Base-by-base conservation (phyloP, 2,888 invertebrate species). In the Odontomyia ornata region DNA sequence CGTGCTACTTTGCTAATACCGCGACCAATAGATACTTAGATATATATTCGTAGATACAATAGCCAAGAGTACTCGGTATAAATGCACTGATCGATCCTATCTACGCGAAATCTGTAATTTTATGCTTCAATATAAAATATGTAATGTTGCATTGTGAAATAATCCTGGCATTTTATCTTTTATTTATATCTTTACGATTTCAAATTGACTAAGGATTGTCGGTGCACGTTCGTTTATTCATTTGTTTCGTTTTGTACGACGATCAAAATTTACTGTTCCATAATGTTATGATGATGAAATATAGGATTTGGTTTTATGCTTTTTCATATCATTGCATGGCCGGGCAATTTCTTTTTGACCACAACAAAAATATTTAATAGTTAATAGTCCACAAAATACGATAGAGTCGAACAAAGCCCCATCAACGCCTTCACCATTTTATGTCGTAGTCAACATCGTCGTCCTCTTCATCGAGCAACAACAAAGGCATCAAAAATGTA, bases 101-200 rank as follows among this genome's bases (percentile, higher is more conserved):
- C 57, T 5, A 4, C 4, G 15, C 3, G 52, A 52, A 52, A 52
- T 60, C 57, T 18, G 25, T 60, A 60, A 25, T 60, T 60, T 60
- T 23, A 60, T 25, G 57, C 23, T 60, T 60, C 5, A 60, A 2
- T 23, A 60, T 60, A 60, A 60, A 60, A 60, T 60, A 60, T 60
- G 25, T 60, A 60, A 60, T n/a, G 25, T 60, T 25, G 25, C 25
- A 23, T 60, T 60, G 57, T 25, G 57, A 60, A 60, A 60, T 60
- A 60, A 60, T 60, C 57, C 57, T 60, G 57, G 57, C 57, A 23
- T 60, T 60, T 60, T 60, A 60, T 60, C 57, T 23, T 60, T 60
- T 60, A 52, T 15, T 60, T 60, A 60, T 60, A 25, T 23, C 57
- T 60, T 21, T 21, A 18, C 57, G 25, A 23, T 60, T 60, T 60